Base-by-base conservation (phyloP, 1,140 invertebrate genomes). In the Megalopta genalis region DNA sequence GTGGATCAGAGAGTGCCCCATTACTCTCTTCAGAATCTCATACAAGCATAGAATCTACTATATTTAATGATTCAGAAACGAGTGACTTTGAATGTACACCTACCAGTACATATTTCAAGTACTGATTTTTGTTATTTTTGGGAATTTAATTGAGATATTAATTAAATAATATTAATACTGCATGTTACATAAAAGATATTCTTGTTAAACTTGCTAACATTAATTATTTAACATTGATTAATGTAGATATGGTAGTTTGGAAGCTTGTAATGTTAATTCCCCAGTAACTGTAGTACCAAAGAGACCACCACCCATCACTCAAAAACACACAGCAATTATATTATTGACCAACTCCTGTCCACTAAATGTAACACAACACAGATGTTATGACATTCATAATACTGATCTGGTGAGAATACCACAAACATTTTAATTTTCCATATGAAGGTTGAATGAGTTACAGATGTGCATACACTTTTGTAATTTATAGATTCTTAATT, bases 1-100 rank as follows among this genome's bases (percentile, higher is more conserved):
- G 84, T 67, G 88, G 77, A 75, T 89, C 88, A 23, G 90, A 90
- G 57, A 90, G 88, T 68, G 77, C 86, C 23, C 86, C 88, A n/a
- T 72, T 91, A 27, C 60, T 90, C 21, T 85, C 86, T 10, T 89
- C 87, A 32, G 81, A 63, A 16, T 86, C 88, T n/a, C 78, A 82
- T 37, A 70, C 69, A 1, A 88, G 88, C n/a, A 27, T 68, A 16
- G 83, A 83, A 14, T 72, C 82, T 39, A 60, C 63, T 60, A 84
- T 86, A 71, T 88, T 89, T 73, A 81, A 77, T 27, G 76, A 87
- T 60, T 90, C 87, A 59, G 88, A 89, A 32, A 90, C 82, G 1
- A 90, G 88, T 39, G 85, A 90, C 57, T 68, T 88, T 10, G 87
- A 90, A 10, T 77, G 52, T 7, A 84, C 73, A 62, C 46, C 72